Evolutionary conservation across 2,888 invertebrate species (phyloP), one percentile per base, ranked within the genome.

Genomic region (Drosophila limbata): DNA sequence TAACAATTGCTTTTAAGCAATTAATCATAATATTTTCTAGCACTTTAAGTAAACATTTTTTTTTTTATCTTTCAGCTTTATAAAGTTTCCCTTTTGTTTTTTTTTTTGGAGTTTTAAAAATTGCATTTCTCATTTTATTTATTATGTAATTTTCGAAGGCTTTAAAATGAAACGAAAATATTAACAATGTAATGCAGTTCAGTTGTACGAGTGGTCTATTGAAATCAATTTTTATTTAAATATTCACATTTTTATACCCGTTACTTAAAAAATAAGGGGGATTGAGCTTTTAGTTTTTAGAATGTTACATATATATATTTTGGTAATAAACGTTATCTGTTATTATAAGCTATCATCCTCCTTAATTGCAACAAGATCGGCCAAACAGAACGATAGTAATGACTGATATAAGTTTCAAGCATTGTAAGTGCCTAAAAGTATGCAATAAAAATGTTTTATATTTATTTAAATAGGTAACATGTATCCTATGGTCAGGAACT

Each of bases 11-110:
- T 40, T 15, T 13, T 25, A 39, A 33, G 13, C 53, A 53, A 53
- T 42, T 42, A 53, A 42, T 42, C 31, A 31, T 19, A 28, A 40
- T 31, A 4, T 13, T 33, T 52, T 53, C 6, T 13, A 19, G 31
- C 15, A 44, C 33, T 50, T 35, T 3, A 35, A 50, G n/a, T 21
- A 42, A 55, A 55, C n/a, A 35, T 21, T 56, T 56, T 33, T 31
- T 15, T 51, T 6, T 11, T 3, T n/a, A 42, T 9, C 9, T 42
- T 42, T 1, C n/a, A 44, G 10, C 21, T 55, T 13, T n/a, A n/a
- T 4, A 25, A 25, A 21, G 21, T 37, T 15, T 55, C 0, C 13
- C 0, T 13, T 42, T 31, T 42, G 9, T 19, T 19, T 53, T 55
- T 31, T 42, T 1, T 42, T 10, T 33, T n/a, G 31, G 42, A 53